Evolutionary conservation across 1,140 invertebrate genomes (phyloP), one percentile per base, ranked within the genome.

Genomic region (Musca vetustissima): DNA sequence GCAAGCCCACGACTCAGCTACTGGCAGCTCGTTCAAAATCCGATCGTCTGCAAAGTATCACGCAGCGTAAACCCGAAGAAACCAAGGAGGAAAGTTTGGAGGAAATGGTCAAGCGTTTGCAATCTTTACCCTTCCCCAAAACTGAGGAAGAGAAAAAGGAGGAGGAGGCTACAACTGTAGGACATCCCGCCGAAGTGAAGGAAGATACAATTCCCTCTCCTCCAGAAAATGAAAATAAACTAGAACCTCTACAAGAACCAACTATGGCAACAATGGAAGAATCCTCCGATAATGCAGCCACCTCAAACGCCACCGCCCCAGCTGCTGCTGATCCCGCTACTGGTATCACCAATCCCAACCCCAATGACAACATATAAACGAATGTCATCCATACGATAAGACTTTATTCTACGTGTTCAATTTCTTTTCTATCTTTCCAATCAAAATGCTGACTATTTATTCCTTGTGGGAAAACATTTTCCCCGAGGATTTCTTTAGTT

Each of bases 61-160:
- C 36, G 1, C 6, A 43, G 1, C 36, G 11, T 11, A 43, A 61
- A 25, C 19, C 4, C 1, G 14, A 61, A 50, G 28, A 36, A 68
- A 48, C 8, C 11, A 17, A 48, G 6, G 17, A 49, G 50, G 77
- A 81, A 49, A 74, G 75, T 1, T 48, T 81, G 4, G 79, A 81
- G 55, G 65, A 77, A 24, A 79, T 81, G 79, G 77, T 81, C 36
- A 76, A 68, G 47, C 72, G 79, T 6, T 55, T 81, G 2, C 70
- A 73, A 7, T 50, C 70, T 4, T 69, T 78, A 47, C 78, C 78
- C 1, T 78, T 70, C 28, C 78, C 79, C 14, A 43, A 48, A 25
- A 14, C 28, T 15, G n/a, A n/a, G n/a, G 13, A 32, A 9, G 14
- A 64, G 28, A 59, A 47, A 65, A 64, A 36, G 36, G 48, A 50